Evolutionary conservation across 2,888 invertebrate species (phyloP), one percentile per base, ranked within the genome.

Genomic region (Carterocephalus palaemon): DNA sequence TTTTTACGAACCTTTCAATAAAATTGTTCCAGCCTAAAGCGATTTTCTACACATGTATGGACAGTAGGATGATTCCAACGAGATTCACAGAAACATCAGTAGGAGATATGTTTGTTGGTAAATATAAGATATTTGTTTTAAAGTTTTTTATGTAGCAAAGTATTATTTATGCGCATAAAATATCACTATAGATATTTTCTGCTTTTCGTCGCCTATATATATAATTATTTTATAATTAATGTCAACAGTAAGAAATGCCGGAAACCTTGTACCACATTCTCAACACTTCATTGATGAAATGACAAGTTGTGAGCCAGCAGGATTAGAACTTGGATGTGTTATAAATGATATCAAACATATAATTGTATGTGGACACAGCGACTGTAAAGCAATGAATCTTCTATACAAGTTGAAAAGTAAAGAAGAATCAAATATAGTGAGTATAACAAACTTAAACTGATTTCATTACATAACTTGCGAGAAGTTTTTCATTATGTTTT

Each of bases 331-430:
- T 40, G 97, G 96, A 13, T 98, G 98, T 73, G 92, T 97, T 10
- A 90, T 96, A 24, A 97, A 97, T 69, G 92, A 95, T 59, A 95
- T 98, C 53, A 88, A 93, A 48, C 96, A 98, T 68, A 92, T 98
- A 24, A 95, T 98, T 52, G 96, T 99, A 2, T 98, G 98, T 70
- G 99, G 99, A 0, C 98, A 99, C 72, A 97, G 98, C 50, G 98
- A 99, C 72, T 99, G 99, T 75, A 98, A 98, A 90, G 98, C 98
- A 2, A 98, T 98, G 93, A 97, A 97, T 88, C 88, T 97, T 45
- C 85, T 98, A 1, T 95, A 96, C 71, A 90, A 92, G 62, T 78
- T 98, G 42, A 91, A 92, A 63, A 93, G 94, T 78, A 91, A 91
- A 54, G 91, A 94, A 67, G 92, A 93, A 74, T 90, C 95, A 2